Percentiles rank a stretch among this genome's conserved stretches.
Conservation (phyloP, 2,888 invertebrate genomes). For the Ophonus ardosiacus region DNA sequence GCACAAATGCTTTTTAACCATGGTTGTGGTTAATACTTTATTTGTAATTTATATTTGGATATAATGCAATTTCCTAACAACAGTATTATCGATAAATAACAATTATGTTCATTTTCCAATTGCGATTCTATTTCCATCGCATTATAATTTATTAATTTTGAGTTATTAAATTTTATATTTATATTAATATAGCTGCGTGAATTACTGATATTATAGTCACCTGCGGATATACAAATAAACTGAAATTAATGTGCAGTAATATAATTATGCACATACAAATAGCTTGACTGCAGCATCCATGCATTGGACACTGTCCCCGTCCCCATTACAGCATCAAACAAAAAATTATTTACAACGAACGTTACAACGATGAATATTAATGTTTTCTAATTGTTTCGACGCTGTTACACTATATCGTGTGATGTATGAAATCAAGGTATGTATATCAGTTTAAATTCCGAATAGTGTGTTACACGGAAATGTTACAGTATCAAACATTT, state of each 20-base stretch:
- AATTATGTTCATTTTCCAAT: conserved; percentile 29
- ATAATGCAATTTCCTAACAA: conserved; percentile 4
- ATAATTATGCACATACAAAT: conserved; percentile 41
- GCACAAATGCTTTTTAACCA: too few species aligned
- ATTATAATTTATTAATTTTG: conserved; percentile 43
- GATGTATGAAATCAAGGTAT: neutral
- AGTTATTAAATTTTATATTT: conserved; percentile 45
- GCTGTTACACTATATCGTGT: neutral
- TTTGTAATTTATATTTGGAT: neutral
- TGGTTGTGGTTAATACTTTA: neutral
- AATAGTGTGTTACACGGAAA: neutral
- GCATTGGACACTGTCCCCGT: neutral
- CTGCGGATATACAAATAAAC: conserved; percentile 29
- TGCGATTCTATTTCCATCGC: conserved; percentile 20
- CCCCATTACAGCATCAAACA: neutral
- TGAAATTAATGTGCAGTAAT: conserved; percentile 34
- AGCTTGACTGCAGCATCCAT: conserved; percentile 1
- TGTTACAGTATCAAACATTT: too few species aligned
- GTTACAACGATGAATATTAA: neutral
- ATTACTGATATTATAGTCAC: conserved; percentile 10
- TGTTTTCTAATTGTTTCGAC: neutral
- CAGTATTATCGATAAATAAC: neutral
- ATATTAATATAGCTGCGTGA: conserved; percentile 34
- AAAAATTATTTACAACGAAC: neutral
- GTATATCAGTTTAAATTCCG: neutral